Percentiles rank a stretch among this genome's conserved stretches.
Evolutionary conservation across 2,113 vertebrate species (phyloP).

Genomic region (Proterorhinus semilunaris): DNA sequence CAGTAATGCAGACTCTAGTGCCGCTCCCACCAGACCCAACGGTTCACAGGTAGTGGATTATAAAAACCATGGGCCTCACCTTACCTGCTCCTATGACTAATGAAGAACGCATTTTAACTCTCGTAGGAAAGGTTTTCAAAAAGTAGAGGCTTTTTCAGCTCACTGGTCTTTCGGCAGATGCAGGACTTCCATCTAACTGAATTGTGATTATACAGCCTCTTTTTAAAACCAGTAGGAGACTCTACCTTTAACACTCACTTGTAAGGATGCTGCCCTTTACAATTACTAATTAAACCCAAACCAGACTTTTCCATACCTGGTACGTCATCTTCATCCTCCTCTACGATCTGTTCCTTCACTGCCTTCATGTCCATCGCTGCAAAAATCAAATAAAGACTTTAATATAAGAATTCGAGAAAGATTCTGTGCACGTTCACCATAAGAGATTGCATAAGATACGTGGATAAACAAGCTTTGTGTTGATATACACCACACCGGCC

Average conservation of each 20-base stretch:
- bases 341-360: slow-evolving; percentile 92
- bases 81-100: not conserved
- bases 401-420: not conserved
- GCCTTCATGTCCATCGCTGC: slow-evolving; percentile 88
- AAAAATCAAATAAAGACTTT: not conserved
- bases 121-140: no score
- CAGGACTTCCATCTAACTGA: no score
- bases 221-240: no score
- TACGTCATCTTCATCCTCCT: slow-evolving; percentile 98
- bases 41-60: not conserved
- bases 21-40: not conserved
- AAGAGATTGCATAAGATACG: not conserved
- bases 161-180: no score
- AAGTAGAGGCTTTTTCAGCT: no score
- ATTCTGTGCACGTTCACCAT: not conserved
- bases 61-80: not conserved
- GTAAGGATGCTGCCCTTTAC: not conserved
- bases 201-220: no score
- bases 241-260: not conserved
- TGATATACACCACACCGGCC: not conserved
- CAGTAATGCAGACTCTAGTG: not conserved
- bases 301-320: slow-evolving; percentile 79
- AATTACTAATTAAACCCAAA: no score
- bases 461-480: not conserved
- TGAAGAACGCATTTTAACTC: no score